Evolutionary conservation across 2,797 vertebrate species (phyloP).

Genomic region (Chaetophractus vellerosus): DNA sequence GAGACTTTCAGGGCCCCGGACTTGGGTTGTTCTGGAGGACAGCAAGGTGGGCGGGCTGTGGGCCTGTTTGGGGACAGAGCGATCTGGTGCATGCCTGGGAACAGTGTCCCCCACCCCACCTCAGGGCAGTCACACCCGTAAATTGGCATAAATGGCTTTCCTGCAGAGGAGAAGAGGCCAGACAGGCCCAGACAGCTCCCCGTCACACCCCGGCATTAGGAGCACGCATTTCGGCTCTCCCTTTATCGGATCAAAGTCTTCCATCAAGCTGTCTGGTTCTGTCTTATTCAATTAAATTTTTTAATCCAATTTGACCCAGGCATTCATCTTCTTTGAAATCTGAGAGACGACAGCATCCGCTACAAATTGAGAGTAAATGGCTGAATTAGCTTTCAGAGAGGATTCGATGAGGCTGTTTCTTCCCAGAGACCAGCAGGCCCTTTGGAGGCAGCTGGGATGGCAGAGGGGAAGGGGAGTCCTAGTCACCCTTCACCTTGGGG

Average conservation of each 20-base stretch:
- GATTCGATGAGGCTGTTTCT: not conserved
- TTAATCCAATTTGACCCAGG: constrained; percentile 81
- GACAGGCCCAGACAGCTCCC: constrained; percentile 72
- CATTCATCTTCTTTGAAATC: constrained; percentile 85
- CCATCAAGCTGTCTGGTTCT: constrained; percentile 80
- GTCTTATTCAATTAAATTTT: constrained; percentile 85
- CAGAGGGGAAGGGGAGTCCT: not conserved
- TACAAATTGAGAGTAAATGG: constrained; percentile 75
- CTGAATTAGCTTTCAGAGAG: constrained; percentile 74
- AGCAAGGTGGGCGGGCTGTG: not conserved
- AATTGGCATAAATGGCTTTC: constrained; percentile 47
- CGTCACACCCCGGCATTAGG: constrained; percentile 33
- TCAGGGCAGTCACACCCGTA: constrained; percentile 38
- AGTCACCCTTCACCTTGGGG: too few species aligned
- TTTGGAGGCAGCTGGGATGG: constrained; percentile 61
- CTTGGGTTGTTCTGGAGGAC: not conserved
- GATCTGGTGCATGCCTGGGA: constrained; percentile 36
- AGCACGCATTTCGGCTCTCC: constrained; percentile 50
- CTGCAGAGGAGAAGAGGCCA: constrained; percentile 35
- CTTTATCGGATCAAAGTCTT: constrained; percentile 81
- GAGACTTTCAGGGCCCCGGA: not conserved
- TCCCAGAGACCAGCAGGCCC: constrained; percentile 6
- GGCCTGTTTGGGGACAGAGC: constrained; percentile 33
- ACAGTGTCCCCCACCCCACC: constrained; percentile 40
- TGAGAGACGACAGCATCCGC: constrained; percentile 84